Base-by-base conservation (phyloP, 2,888 invertebrate genomes). In the Teleiodes luculella region DNA sequence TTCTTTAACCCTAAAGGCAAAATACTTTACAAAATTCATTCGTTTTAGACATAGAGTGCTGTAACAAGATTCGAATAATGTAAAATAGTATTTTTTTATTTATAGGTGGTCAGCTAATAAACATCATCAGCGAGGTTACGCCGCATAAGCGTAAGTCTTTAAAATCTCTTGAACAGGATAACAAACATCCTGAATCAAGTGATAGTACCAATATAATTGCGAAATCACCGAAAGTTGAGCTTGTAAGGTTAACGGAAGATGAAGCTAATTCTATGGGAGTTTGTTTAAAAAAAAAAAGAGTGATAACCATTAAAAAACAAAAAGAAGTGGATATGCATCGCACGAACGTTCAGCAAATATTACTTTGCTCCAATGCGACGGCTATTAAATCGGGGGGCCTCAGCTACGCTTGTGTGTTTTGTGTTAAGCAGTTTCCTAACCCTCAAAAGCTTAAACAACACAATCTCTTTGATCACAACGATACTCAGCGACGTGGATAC, bases 361-460 rank as follows among this genome's bases (percentile, higher is more conserved):
- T 49, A 14, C 7, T 16, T 24, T 24, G 72, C 53, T 78, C 86
- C 0, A 86, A 85, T 45, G 86, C 86, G 0, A 86, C 86, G 0
- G 86, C 86, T 0, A 80, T 86, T 3, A 70, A 76, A 13, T 70
- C 73, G 39, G 72, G 70, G 0, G 78, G 80, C 0, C 70, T 74
- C 0, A 81, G 80, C 0, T 86, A 77, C 56, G 59, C 70, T 0
- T 86, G 86, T 57, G 70, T 76, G 2, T 86, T 80, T 55, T 86
- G 86, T 52, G 48, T 66, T 0, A 59, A 71, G n/a, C 71, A 80
- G 36, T 80, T 63, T 48, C 64, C 64, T 24, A 67, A 74, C 10
- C 73, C 83, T 0, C 62, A 67, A 0, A 70, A 76, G 28, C 62
- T 86, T 0, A 86, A 86, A 61, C 52, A 55, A 0, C 85, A 86